These are phyloP conservation scores for Anthopleura xanthogrammica DNA, from an alignment of 92 coral and sea anemone genomes.

Conservation along the genomic window DNA sequence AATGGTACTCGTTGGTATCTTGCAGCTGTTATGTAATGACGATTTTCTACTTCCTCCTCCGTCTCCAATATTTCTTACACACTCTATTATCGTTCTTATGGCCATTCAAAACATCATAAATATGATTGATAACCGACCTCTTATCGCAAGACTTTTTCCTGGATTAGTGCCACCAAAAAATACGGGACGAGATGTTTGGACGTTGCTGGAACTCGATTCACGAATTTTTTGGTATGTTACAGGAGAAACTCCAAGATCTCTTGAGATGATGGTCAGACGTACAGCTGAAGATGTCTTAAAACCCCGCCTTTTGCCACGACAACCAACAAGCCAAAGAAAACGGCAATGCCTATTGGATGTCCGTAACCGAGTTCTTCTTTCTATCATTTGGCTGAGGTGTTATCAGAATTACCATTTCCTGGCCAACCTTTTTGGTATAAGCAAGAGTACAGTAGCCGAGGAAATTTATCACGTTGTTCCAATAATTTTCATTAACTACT, in stretches of 20 bases:
- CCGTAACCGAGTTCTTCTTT: neutral
- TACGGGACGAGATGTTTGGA: constrained; percentile 33
- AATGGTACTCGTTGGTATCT: neutral
- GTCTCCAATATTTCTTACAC: constrained; percentile 15
- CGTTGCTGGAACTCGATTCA: constrained; percentile 19
- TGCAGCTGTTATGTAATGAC: constrained; percentile 5
- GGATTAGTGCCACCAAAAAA: constrained; percentile 8
- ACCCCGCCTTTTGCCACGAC: constrained; percentile 21
- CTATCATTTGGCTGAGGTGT: too few relatives aligned
- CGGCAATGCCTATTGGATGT: constrained; percentile 6
- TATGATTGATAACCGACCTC: constrained; percentile 5
- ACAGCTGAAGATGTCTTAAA: neutral
- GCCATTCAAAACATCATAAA: neutral
- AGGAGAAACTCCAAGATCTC: neutral
- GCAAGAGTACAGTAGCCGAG: too few relatives aligned
- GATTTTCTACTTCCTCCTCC: constrained; percentile 14
- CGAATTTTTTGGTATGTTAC: constrained; percentile 28
- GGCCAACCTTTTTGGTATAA: too few relatives aligned
- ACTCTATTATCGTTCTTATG: constrained; percentile 4
- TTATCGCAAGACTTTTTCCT: constrained; percentile 24
- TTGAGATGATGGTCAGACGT: neutral
- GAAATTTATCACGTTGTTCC: too few relatives aligned
- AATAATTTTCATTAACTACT: too few relatives aligned
- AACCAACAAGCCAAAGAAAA: constrained; percentile 9
- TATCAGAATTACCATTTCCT: too few relatives aligned